These are phyloP conservation scores for Eurytoma adleriae DNA, from an alignment of 2,888 invertebrate species.

Conservation along the genomic window DNA sequence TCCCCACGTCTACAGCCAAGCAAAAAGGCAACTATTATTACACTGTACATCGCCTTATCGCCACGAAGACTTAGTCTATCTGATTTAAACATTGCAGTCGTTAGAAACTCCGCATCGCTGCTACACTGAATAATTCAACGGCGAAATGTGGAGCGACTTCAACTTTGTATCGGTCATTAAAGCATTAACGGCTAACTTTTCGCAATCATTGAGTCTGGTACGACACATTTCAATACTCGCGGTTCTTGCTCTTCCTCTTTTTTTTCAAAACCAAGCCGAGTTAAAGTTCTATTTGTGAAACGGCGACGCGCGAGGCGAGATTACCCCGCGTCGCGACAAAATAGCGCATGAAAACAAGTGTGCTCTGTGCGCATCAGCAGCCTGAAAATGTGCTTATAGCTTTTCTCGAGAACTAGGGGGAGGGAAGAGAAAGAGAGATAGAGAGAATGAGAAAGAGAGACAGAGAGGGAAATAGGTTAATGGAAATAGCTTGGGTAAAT, in stretches of 20 bases:
- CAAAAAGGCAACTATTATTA: constrained; percentile 6
- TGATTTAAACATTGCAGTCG: background rate
- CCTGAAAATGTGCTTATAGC: constrained; percentile 34
- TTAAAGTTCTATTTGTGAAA: background rate
- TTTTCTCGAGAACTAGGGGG: constrained; percentile 17
- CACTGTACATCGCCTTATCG: background rate
- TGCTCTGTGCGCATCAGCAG: background rate
- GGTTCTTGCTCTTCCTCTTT: background rate
- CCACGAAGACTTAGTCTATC: background rate
- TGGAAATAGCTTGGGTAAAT: constrained; percentile 52
- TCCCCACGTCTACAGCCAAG: background rate
- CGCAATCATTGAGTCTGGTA: background rate
- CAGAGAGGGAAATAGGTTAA: constrained; percentile 54
- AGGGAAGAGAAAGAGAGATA: constrained; percentile 4
- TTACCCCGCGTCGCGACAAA: constrained; percentile 1
- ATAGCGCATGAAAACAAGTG: constrained; percentile 42
- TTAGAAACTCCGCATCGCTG: background rate
- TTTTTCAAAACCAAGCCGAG: background rate
- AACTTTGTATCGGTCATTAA: constrained; percentile 11
- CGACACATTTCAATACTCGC: background rate
- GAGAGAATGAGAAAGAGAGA: constrained; percentile 15
- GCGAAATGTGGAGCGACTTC: constrained; percentile 22
- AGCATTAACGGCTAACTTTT: constrained; percentile 10
- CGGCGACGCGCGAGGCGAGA: constrained; percentile 6
- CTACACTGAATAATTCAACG: constrained; percentile 31